Evolutionary conservation across 2,888 invertebrate species (phyloP).

Genomic region (Carpatolechia fugitivella): DNA sequence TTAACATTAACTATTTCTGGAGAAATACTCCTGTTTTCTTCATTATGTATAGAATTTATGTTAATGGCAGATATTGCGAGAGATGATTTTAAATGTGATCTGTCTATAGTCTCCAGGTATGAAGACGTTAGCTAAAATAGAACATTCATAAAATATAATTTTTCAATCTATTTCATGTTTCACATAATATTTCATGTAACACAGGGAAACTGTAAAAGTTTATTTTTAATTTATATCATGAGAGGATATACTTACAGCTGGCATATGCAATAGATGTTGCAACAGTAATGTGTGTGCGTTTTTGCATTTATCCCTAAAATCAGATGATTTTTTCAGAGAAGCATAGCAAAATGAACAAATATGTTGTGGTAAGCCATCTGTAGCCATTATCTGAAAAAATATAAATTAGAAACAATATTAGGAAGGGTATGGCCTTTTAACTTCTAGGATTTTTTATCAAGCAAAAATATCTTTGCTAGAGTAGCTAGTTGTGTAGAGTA

Average conservation of each 20-base stretch:
- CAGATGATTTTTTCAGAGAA: slow-evolving; percentile 3
- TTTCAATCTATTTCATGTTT: neutral
- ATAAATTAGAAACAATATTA: no score
- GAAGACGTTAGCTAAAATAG: neutral
- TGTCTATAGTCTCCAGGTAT: neutral
- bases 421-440: no score
- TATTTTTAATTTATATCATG: no score
- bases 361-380: slow-evolving; percentile 12
- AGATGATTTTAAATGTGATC: neutral
- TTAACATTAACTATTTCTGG: neutral
- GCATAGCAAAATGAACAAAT: slow-evolving; percentile 7
- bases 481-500: no score
- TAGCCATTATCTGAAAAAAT: neutral
- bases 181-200: neutral
- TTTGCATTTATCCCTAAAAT: neutral
- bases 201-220: neutral
- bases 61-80: neutral
- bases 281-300: neutral
- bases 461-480: no score
- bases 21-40: no score
- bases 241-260: neutral
- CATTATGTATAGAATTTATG: neutral
- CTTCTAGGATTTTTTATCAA: no score
- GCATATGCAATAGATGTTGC: neutral
- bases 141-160: neutral